Evolutionary conservation across 2,888 invertebrate species (phyloP), one percentile per base, ranked within the genome.

Genomic region (Cremastinae sp.): DNA sequence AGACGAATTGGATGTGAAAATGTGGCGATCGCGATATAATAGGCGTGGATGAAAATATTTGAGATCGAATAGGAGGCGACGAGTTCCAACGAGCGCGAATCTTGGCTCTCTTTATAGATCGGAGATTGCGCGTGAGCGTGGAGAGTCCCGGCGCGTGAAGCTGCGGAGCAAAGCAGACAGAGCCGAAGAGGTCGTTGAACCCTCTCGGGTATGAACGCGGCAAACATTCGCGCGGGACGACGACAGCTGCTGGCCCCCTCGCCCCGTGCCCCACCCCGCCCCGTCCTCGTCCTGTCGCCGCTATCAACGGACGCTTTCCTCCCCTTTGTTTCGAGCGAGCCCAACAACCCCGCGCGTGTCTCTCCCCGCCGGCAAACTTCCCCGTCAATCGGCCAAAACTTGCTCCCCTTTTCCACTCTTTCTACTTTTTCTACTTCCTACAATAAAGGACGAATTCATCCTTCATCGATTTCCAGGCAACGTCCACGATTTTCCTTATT

Each of bases 131-230:
- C 28, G 20, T 10, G 38, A 66, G 36, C 22, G 49, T 51, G 20
- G 47, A 51, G 65, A 41, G 64, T 65, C 73, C 70, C 69, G 65
- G 79, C 78, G 76, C 70, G 78, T 81, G 79, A 81, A 82, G 81
- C 81, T 82, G 81, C 74, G 73, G 79, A 84, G 82, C 79, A 84
- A 84, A 84, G 82, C 81, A 82, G 2, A 28, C 69, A 73, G 78
- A 82, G 81, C 77, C 75, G 80, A 5, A 82, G 83, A 83, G 84
- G 80, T 84, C 83, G 73, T 84, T 78, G 84, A 84, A 84, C 84
- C 62, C 58, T 61, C 58, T 62, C 18, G 62, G n/a, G 34, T 61
- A 58, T 51, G 77, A 72, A 74, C 78, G 75, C 59, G 69, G 70
- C 78, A 79, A 80, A 82, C 78, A 78, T 71, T 78, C 72, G 70